phyloP scores from a whole-genome alignment of 2,888 invertebrate genomes.

The Polietes domitor region DNA sequence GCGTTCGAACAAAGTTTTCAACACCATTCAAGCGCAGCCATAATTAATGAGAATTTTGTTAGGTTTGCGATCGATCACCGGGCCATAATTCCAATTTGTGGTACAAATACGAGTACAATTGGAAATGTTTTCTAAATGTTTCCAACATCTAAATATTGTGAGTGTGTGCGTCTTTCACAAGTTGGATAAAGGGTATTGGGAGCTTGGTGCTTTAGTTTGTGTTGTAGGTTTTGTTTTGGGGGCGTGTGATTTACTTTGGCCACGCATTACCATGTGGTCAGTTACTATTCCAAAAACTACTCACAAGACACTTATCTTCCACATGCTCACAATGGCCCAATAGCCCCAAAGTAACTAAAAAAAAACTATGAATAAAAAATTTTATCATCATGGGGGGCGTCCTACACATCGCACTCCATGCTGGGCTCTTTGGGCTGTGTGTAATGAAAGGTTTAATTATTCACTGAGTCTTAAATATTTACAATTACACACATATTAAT shows the following conservation, averaged over 20 bases:
- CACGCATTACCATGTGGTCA: slow-evolving; percentile 25
- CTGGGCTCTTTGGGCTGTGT: slow-evolving; percentile 23
- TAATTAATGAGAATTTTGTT: slow-evolving; percentile 52
- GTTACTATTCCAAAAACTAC: neutral
- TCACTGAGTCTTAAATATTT: slow-evolving; percentile 53
- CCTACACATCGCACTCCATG: slow-evolving; percentile 31
- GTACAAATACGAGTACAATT: neutral
- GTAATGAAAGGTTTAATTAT: slow-evolving; percentile 49
- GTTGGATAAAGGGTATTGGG: too few relatives aligned
- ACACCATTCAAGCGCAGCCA: neutral
- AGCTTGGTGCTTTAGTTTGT: neutral
- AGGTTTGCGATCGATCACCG: slow-evolving; percentile 13
- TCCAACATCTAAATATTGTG: slow-evolving; percentile 10
- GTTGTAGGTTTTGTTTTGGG: too few relatives aligned
- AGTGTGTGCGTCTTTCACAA: neutral
- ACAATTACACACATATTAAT: slow-evolving; percentile 41
- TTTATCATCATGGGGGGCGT: slow-evolving; percentile 34
- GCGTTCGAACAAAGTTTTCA: slow-evolving; percentile 23
- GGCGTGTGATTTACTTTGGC: slow-evolving; percentile 40
- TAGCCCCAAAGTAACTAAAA: neutral
- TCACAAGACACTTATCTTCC: neutral
- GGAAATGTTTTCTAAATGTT: slow-evolving; percentile 17
- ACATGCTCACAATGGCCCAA: neutral
- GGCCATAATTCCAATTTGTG: slow-evolving; percentile 7
- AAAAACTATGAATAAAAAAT: neutral